phyloP scores from a whole-genome alignment of 2,797 vertebrate genomes.

The Neomorphus geoffroyi region DNA sequence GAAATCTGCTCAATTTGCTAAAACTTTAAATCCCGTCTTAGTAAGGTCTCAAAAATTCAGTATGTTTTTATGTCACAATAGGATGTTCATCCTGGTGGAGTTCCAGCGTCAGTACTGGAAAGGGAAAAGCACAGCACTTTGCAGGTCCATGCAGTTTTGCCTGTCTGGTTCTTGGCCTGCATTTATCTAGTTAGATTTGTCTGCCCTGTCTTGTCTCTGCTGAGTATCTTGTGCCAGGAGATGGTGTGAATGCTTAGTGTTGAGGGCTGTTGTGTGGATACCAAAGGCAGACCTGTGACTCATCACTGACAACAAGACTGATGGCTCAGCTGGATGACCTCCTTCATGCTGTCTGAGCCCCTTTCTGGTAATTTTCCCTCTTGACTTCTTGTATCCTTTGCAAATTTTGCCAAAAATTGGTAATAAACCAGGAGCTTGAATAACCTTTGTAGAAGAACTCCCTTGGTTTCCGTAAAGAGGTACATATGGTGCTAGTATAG shows the following conservation, averaged over 20 bases:
- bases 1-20: neutral
- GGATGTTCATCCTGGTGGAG: neutral
- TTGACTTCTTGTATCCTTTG: neutral
- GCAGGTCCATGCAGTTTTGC: neutral
- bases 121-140: neutral
- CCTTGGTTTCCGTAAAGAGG: neutral
- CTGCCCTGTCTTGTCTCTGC: neutral
- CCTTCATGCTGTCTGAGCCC: neutral
- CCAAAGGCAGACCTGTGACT: neutral
- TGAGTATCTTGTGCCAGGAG: neutral
- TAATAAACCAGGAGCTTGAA: neutral
- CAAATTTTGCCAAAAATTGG: neutral
- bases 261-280: neutral
- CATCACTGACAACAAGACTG: neutral
- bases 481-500: neutral
- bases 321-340: neutral
- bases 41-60: neutral
- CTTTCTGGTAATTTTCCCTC: neutral
- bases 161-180: neutral
- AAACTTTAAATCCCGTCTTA: neutral
- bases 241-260: neutral
- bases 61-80: accelerated
- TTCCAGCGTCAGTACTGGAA: neutral
- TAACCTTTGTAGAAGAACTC: neutral
- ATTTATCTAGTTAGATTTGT: neutral